A percentile compares a stretch with the other conserved stretches of the same genome.
Evolutionary conservation across 1,140 invertebrate species (phyloP).

Genomic region (Orussus abietinus): DNA sequence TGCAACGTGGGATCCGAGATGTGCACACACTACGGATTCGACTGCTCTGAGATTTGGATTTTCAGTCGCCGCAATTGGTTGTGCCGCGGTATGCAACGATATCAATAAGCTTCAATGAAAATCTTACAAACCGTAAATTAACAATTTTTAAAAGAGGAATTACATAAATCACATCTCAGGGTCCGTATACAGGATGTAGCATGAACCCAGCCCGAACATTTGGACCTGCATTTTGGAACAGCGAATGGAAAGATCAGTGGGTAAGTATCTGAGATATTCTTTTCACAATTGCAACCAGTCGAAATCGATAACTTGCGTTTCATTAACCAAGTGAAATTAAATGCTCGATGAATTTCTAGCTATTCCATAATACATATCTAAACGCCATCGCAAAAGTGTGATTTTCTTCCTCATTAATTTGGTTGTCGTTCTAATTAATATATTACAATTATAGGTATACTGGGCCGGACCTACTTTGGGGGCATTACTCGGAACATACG

Average conservation of each 20-base stretch:
- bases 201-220: slow-evolving; percentile 80
- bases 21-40: slow-evolving; percentile 56
- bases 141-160: neutral
- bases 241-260: slow-evolving; percentile 68
- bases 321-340: slow-evolving; percentile 3
- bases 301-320: neutral
- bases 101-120: neutral
- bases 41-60: slow-evolving; percentile 63
- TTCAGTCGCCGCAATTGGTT: slow-evolving; percentile 58
- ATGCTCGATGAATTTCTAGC: neutral
- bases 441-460: slow-evolving; percentile 29
- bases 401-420: neutral
- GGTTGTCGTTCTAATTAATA: slow-evolving; percentile 1
- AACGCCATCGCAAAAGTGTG: neutral
- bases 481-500: slow-evolving; percentile 32
- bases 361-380: neutral
- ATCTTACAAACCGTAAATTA: neutral
- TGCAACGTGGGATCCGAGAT: slow-evolving; percentile 63
- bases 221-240: slow-evolving; percentile 68
- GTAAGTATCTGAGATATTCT: slow-evolving; percentile 41
- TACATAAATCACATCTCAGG: slow-evolving; percentile 18
- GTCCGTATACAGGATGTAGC: slow-evolving; percentile 68
- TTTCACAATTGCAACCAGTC: slow-evolving; percentile 1
- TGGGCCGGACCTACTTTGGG: slow-evolving; percentile 34
- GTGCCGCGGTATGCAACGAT: slow-evolving; percentile 49